phyloP scores from a whole-genome alignment of 2,113 vertebrate species.

The Leucosticte australis region DNA sequence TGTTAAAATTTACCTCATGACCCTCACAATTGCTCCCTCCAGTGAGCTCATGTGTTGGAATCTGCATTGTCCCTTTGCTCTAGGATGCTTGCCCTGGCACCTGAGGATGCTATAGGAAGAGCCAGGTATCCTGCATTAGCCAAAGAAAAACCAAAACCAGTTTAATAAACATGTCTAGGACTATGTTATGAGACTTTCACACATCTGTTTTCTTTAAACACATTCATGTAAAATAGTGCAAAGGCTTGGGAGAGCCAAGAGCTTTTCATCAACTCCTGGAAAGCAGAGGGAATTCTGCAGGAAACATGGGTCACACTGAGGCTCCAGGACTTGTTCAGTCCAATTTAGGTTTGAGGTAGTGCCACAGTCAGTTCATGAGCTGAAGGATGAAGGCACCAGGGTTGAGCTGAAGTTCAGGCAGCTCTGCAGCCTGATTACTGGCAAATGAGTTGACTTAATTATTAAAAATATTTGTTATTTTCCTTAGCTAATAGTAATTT shows the following conservation, averaged over 20 bases:
- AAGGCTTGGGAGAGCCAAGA: background rate
- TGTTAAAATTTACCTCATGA: background rate
- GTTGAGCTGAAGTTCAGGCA: background rate
- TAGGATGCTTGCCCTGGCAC: slow-evolving; percentile 11
- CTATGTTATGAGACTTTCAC: background rate
- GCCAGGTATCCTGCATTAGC: slow-evolving; percentile 1
- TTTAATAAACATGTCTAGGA: background rate
- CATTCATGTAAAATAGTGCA: background rate
- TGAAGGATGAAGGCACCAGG: background rate
- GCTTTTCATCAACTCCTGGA: background rate
- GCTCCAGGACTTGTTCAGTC: background rate
- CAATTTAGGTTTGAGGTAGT: background rate
- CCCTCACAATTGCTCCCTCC: background rate
- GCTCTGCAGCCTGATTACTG: background rate
- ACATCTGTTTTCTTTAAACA: background rate
- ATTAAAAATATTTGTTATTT: background rate
- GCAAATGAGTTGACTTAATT: background rate
- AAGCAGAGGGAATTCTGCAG: background rate
- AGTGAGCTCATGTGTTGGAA: background rate
- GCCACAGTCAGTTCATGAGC: background rate
- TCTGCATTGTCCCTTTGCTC: background rate
- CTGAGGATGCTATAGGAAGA: background rate
- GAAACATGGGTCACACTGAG: background rate
- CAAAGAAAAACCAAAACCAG: slow-evolving; percentile 4
- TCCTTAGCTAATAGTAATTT: background rate